Percentiles rank a stretch among this genome's conserved stretches.
Evolutionary conservation across 2,888 invertebrate species (phyloP).

Genomic region (Hirtodrosophila histrioides): DNA sequence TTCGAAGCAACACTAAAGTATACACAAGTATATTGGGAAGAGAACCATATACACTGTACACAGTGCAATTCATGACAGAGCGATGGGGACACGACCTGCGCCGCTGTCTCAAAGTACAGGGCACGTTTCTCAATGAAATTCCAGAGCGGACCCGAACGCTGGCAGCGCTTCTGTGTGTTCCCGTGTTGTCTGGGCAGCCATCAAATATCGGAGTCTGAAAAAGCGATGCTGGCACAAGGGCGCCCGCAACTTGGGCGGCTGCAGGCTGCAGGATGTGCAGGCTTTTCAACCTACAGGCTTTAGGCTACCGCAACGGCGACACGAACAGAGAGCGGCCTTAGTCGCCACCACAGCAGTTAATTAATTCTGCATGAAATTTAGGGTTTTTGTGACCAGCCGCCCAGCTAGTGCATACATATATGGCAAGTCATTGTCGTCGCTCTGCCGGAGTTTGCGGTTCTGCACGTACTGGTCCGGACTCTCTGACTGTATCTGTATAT

Average conservation of each 20-base stretch:
- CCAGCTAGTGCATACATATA: conserved; percentile 63
- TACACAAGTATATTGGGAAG: neutral
- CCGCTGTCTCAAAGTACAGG: conserved; percentile 63
- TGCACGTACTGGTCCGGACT: conserved; percentile 42
- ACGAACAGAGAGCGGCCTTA: conserved; percentile 23
- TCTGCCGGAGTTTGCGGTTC: conserved; percentile 44
- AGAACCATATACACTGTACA: conserved; percentile 13
- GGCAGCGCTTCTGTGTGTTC: conserved; percentile 80
- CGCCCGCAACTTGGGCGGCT: conserved; percentile 61
- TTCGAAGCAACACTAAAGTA: neutral
- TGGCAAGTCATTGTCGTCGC: conserved; percentile 72
- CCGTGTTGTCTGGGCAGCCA: conserved; percentile 80
- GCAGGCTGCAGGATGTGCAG: conserved; percentile 7
- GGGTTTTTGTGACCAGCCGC: conserved; percentile 53
- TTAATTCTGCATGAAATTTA: conserved; percentile 81
- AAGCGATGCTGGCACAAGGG: conserved; percentile 40
- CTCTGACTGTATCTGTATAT: conserved; percentile 9
- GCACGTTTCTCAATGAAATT: conserved; percentile 81
- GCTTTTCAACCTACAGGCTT: too few species aligned
- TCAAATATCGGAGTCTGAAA: conserved; percentile 61
- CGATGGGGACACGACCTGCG: conserved; percentile 73
- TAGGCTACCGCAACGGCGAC: conserved; percentile 62
- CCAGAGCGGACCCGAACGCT: conserved; percentile 57
- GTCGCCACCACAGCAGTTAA: conserved; percentile 77
- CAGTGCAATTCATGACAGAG: conserved; percentile 66